Evolutionary conservation across 1,140 invertebrate genomes (phyloP).

Genomic region (Rhagoletis pomonella): DNA sequence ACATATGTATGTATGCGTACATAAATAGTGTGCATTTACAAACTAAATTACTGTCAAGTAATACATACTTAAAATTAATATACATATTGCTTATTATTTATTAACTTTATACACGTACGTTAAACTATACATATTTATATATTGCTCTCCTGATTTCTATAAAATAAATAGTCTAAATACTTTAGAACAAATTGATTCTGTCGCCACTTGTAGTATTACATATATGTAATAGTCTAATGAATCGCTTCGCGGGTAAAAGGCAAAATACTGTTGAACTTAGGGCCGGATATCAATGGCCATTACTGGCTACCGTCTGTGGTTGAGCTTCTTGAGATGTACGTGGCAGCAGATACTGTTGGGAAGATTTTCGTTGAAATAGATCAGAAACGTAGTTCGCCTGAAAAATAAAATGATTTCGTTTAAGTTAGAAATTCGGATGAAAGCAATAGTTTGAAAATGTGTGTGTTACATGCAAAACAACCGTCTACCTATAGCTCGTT

Average conservation of each 20-base stretch:
- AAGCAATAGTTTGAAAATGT: too few species aligned
- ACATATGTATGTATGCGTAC: neutral
- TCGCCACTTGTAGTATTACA: neutral
- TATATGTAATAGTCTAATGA: slow-evolving; percentile 7
- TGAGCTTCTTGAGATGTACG: slow-evolving; percentile 63
- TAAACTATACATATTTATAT: neutral
- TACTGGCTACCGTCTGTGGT: slow-evolving; percentile 52
- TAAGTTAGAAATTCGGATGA: too few species aligned
- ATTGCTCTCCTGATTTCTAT: neutral
- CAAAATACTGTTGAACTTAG: slow-evolving; percentile 3
- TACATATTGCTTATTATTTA: neutral
- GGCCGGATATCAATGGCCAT: slow-evolving; percentile 39
- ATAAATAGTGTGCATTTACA: neutral
- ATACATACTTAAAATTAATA: too few species aligned
- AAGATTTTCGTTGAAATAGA: slow-evolving; percentile 61
- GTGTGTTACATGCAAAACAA: too few species aligned
- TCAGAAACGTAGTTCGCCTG: slow-evolving; percentile 71
- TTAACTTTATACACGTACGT: neutral
- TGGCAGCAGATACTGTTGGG: slow-evolving; percentile 63
- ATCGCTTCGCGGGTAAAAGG: slow-evolving; percentile 6
- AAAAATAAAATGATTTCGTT: slow-evolving; percentile 7
- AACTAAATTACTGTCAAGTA: neutral
- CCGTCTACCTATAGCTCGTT: too few species aligned
- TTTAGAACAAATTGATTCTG: neutral
- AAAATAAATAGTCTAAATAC: slow-evolving; percentile 8